phyloP scores from a whole-genome alignment of 2,797 vertebrate species.

The Gouania willdenowi region DNA sequence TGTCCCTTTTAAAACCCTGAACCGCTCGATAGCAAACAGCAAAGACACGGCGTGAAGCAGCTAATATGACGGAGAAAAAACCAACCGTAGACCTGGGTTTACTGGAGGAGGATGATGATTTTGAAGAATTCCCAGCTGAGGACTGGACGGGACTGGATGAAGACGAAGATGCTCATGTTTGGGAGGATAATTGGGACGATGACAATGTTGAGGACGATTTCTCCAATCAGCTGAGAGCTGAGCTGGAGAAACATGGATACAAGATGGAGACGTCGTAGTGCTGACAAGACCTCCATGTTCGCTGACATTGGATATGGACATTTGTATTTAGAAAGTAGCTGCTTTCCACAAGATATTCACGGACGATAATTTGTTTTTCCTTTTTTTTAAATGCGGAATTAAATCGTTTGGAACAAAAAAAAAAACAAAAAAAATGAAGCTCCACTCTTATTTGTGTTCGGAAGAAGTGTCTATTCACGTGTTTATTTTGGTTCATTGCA shows the following conservation, averaged over 20 bases:
- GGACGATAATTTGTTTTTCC: constrained; percentile 27
- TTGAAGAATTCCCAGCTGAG: constrained; percentile 95
- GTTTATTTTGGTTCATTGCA: no score
- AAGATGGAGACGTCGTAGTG: constrained; percentile 98
- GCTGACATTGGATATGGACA: constrained; percentile 37
- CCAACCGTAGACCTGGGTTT: constrained; percentile 91
- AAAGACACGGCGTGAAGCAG: not conserved
- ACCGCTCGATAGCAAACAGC: constrained; percentile 2
- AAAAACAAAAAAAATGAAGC: no score
- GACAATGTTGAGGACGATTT: constrained; percentile 99
- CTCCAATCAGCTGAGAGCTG: constrained; percentile 95
- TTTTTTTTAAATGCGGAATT: constrained; percentile 57
- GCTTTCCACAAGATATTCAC: constrained; percentile 3
- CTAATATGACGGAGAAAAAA: constrained; percentile 91
- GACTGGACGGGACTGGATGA: constrained; percentile 97
- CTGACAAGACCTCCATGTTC: constrained; percentile 17
- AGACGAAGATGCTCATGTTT: constrained; percentile 97
- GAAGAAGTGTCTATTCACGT: no score
- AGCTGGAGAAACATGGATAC: constrained; percentile 98
- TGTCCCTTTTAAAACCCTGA: no score
- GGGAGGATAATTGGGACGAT: constrained; percentile 99
- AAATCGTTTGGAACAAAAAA: constrained; percentile 51
- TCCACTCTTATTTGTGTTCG: no score
- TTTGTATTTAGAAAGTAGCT: constrained; percentile 44
- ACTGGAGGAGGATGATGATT: constrained; percentile 96